phyloP scores from a whole-genome alignment of 2,888 invertebrate species.

The Melieria picta region DNA sequence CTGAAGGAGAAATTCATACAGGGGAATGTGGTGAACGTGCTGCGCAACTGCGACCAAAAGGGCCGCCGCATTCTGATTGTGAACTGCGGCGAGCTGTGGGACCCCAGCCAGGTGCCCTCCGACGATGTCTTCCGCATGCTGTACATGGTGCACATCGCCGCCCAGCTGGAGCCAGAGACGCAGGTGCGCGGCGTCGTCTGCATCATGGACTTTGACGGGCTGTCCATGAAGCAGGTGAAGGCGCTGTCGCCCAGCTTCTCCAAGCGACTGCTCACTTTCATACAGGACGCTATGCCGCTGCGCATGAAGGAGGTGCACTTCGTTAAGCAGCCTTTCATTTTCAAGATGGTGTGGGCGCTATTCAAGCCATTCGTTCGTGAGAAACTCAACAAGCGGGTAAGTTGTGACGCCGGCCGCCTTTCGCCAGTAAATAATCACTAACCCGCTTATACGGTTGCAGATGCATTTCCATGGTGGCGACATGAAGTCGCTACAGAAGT shows the following conservation, averaged over 20 bases:
- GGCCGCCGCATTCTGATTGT: slow-evolving; percentile 80
- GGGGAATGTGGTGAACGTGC: slow-evolving; percentile 79
- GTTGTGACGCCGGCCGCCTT: slow-evolving; percentile 53
- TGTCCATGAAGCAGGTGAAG: slow-evolving; percentile 78
- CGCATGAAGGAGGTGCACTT: slow-evolving; percentile 87
- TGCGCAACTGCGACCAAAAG: slow-evolving; percentile 79
- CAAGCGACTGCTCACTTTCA: slow-evolving; percentile 79
- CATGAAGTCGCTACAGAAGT: slow-evolving; percentile 80
- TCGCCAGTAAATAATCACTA: neutral
- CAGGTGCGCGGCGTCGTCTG: slow-evolving; percentile 85
- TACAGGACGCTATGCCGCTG: slow-evolving; percentile 88
- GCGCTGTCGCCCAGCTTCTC: slow-evolving; percentile 80
- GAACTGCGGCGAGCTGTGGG: slow-evolving; percentile 80
- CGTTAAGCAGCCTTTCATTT: slow-evolving; percentile 85
- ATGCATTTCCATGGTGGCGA: slow-evolving; percentile 86
- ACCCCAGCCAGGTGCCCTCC: slow-evolving; percentile 76
- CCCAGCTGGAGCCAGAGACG: slow-evolving; percentile 80
- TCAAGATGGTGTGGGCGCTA: slow-evolving; percentile 85
- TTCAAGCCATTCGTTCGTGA: slow-evolving; percentile 85
- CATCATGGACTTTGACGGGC: slow-evolving; percentile 83
- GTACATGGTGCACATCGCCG: slow-evolving; percentile 81
- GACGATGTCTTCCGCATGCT: slow-evolving; percentile 83
- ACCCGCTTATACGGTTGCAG: slow-evolving; percentile 65
- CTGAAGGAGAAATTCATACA: slow-evolving; percentile 76
- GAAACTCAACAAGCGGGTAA: slow-evolving; percentile 80